Conservation (phyloP, 2,797 vertebrate species). For the Tympanoctomys barrerae region DNA sequence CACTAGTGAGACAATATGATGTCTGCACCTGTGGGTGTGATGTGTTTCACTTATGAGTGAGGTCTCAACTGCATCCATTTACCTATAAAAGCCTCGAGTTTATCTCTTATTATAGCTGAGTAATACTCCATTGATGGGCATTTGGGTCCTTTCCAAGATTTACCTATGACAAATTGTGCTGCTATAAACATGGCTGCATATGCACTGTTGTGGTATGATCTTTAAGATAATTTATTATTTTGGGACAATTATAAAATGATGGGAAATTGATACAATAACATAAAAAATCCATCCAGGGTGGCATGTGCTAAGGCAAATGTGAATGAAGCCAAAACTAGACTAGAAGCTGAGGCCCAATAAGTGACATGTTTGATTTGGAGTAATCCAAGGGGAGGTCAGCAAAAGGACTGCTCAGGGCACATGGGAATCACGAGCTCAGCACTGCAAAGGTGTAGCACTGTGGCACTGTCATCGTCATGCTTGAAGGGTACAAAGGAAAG, state of each 20-base stretch:
- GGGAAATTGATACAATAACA: not conserved
- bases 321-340: not conserved
- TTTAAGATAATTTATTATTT: not conserved
- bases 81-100: too few relatives aligned
- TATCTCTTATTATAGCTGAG: too few relatives aligned
- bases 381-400: not conserved
- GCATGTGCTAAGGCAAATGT: not conserved
- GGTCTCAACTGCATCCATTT: too few relatives aligned
- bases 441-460: not conserved
- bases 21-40: too few relatives aligned
- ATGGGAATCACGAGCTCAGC: not conserved
- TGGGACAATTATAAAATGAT: not conserved
- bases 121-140: too few relatives aligned
- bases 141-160: too few relatives aligned
- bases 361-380: not conserved
- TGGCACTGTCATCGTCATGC: not conserved
- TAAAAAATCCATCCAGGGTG: not conserved
- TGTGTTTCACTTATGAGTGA: too few relatives aligned
- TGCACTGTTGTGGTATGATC: too few relatives aligned
- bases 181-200: too few relatives aligned
- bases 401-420: not conserved
- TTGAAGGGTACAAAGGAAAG: not conserved
- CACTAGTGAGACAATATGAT: too few relatives aligned
- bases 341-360: constrained; percentile 16
- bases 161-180: too few relatives aligned